Evolutionary conservation across 2,888 invertebrate species (phyloP).

Genomic region (Osmoderma eremita): DNA sequence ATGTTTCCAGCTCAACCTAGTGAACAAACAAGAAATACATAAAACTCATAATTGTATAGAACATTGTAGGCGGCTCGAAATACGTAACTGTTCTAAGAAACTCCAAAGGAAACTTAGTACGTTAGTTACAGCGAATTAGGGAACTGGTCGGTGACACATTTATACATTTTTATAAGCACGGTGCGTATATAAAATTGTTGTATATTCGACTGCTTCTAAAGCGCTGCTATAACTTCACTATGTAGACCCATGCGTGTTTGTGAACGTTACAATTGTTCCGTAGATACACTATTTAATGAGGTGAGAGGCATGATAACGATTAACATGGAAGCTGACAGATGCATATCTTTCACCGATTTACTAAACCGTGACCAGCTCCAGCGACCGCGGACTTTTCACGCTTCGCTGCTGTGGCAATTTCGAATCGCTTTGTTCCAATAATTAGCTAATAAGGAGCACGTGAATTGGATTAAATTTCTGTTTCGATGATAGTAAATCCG

Average conservation of each 20-base stretch:
- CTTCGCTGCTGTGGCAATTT: slow-evolving; percentile 19
- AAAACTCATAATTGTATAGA: too few species aligned
- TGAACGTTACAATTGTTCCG: neutral
- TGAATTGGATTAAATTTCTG: neutral
- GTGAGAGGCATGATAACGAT: slow-evolving; percentile 25
- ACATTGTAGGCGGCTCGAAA: too few species aligned
- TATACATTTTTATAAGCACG: too few species aligned
- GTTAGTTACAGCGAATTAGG: too few species aligned
- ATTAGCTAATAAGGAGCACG: slow-evolving; percentile 13
- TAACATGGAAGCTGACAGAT: slow-evolving; percentile 25
- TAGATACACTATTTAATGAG: neutral
- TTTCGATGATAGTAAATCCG: neutral
- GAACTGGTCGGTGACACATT: too few species aligned
- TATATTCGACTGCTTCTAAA: too few species aligned
- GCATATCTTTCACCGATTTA: slow-evolving; percentile 38
- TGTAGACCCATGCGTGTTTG: neutral
- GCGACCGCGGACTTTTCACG: slow-evolving; percentile 12
- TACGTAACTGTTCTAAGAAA: too few species aligned
- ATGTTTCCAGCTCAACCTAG: too few species aligned
- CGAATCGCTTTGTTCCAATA: slow-evolving; percentile 26
- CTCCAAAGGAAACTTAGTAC: too few species aligned
- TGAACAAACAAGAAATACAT: too few species aligned
- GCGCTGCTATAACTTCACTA: too few species aligned
- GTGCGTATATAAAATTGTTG: too few species aligned
- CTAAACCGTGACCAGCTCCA: slow-evolving; percentile 24